phyloP scores from a whole-genome alignment of 2,888 invertebrate genomes.

The Erebia aethiops region DNA sequence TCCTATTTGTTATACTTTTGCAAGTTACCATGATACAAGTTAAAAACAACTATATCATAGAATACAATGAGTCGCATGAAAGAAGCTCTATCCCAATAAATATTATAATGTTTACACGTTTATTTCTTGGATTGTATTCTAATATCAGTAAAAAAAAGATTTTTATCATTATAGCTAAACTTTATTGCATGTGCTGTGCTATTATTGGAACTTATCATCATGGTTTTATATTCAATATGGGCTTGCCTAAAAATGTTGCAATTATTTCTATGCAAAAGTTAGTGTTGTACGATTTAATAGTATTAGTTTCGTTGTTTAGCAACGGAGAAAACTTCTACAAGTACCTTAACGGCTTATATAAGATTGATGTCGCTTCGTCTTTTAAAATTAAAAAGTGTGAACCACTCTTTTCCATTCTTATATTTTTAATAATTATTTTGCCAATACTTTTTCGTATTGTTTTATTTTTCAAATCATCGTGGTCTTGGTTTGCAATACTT shows the following conservation, averaged over 20 bases:
- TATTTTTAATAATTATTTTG: conserved; percentile 4
- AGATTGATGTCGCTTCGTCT: background rate
- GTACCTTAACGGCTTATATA: conserved; percentile 9
- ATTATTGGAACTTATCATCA: background rate
- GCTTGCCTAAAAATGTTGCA: background rate
- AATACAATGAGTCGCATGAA: too few species aligned
- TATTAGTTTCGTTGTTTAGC: conserved; percentile 14
- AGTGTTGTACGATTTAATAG: background rate
- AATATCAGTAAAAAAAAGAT: conserved; percentile 2
- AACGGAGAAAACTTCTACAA: conserved; percentile 22
- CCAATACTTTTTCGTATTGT: background rate
- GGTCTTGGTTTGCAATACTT: background rate
- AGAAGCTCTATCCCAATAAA: background rate
- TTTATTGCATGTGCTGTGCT: conserved; percentile 10
- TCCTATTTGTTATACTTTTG: too few species aligned
- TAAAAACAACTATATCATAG: too few species aligned
- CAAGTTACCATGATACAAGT: background rate
- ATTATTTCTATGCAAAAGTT: background rate
- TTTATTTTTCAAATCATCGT: background rate
- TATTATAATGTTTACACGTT: conserved; percentile 8
- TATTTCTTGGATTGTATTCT: conserved; percentile 18
- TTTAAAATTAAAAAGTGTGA: conserved; percentile 15
- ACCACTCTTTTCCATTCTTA: background rate
- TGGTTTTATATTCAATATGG: background rate
- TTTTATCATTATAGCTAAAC: conserved; percentile 12